Conservation (phyloP, 2,113 vertebrate genomes). For the Strix uralensis region DNA sequence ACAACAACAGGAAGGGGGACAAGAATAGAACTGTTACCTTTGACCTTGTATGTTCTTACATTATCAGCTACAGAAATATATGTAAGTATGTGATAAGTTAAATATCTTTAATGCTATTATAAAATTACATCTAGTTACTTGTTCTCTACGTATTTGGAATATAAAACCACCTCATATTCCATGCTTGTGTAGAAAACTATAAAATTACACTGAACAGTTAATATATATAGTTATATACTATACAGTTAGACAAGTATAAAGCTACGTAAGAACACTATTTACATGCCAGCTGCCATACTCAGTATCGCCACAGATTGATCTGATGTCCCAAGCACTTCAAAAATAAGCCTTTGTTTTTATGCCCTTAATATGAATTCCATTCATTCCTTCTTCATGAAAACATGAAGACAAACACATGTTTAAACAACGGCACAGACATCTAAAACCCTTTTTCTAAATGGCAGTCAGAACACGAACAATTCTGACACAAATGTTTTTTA, state of each 20-base stretch:
- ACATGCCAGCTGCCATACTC: background rate
- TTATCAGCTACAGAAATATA: background rate
- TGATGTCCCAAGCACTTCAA: background rate
- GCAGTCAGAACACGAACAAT: background rate
- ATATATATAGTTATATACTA: background rate
- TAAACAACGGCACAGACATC: background rate
- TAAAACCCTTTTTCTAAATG: background rate
- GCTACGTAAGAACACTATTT: background rate
- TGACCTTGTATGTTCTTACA: background rate
- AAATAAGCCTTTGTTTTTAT: background rate
- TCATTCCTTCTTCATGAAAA: background rate
- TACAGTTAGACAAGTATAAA: background rate
- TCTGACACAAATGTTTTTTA: background rate
- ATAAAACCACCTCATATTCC: background rate
- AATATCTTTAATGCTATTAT: background rate
- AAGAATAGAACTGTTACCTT: background rate
- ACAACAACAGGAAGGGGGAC: background rate
- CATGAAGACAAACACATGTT: background rate
- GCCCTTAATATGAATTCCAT: background rate
- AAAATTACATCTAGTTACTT: background rate
- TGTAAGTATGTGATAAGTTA: background rate
- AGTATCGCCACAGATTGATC: background rate
- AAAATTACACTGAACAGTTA: background rate
- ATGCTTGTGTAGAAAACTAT: background rate
- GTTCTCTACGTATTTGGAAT: background rate